Percentiles rank a stretch among this genome's conserved stretches.
Conservation (phyloP, 2,797 vertebrate species). For the Orientallactaga sibirica region DNA sequence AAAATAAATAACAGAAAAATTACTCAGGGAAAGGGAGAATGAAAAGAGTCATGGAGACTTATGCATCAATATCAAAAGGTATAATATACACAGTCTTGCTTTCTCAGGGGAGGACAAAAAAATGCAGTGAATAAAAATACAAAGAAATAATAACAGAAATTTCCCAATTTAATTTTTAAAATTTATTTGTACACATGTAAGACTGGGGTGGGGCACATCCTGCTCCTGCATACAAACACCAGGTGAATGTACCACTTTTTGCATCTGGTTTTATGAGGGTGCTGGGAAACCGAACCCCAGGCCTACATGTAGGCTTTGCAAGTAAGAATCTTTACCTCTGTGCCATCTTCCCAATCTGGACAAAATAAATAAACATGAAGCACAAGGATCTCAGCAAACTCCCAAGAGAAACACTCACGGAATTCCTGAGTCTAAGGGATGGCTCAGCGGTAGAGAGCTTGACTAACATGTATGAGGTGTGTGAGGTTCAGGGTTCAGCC, state of each 20-base stretch:
- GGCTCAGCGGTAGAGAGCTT: background rate
- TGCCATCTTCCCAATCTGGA: background rate
- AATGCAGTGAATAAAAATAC: background rate
- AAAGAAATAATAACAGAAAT: background rate
- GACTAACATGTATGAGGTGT: too few relatives aligned
- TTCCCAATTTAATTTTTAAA: background rate
- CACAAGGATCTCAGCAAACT: background rate
- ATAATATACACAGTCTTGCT: background rate
- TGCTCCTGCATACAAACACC: too few relatives aligned
- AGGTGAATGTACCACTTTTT: too few relatives aligned
- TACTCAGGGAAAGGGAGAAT: too few relatives aligned
- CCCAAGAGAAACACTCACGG: conserved; percentile 30
- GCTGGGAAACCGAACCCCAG: too few relatives aligned
- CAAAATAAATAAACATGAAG: conserved; percentile 13
- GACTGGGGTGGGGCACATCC: too few relatives aligned
- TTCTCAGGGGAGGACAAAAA: background rate
- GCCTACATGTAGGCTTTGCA: too few relatives aligned
- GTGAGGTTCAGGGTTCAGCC: background rate
- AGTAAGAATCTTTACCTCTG: too few relatives aligned
- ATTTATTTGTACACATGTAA: too few relatives aligned
- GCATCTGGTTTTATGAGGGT: too few relatives aligned
- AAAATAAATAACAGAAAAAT: background rate
- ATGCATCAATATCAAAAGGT: background rate
- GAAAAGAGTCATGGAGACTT: background rate
- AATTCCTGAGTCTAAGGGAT: background rate